These are phyloP conservation scores for Galagoides demidoff DNA, from an alignment of 2,797 vertebrate species.

Conservation along the genomic window DNA sequence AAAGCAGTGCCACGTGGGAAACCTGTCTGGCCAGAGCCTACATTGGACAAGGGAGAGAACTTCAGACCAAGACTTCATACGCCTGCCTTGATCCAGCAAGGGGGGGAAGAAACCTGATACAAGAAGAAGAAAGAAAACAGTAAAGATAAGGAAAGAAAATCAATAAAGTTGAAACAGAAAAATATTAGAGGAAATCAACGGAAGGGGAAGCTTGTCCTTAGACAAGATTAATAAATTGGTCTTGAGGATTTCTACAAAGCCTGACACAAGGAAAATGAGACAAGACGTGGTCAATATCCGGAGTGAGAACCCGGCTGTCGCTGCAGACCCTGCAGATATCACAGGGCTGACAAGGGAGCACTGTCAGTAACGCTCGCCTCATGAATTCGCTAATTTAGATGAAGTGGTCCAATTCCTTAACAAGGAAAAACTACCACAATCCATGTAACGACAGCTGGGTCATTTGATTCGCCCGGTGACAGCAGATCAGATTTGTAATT, in stretches of 20 bases:
- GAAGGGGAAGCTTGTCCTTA: conserved; percentile 14
- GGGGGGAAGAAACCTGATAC: not conserved
- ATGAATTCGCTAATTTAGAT: not conserved
- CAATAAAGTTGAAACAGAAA: conserved; percentile 26
- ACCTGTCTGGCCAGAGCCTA: not conserved
- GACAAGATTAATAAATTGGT: conserved; percentile 43
- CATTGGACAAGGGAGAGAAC: not conserved
- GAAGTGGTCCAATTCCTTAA: not conserved
- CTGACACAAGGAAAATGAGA: not conserved
- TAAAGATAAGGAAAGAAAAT: not conserved
- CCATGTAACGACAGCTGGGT: not conserved
- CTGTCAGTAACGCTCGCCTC: not conserved
- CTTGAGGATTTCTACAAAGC: conserved; percentile 47
- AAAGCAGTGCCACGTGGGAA: not conserved
- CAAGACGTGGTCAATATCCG: not conserved
- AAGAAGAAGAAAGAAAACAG: conserved; percentile 8
- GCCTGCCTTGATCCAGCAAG: not conserved
- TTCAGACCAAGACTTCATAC: not conserved
- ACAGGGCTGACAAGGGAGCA: not conserved
- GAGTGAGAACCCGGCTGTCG: not conserved
- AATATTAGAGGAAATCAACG: conserved; percentile 28
- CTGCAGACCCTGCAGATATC: not conserved
- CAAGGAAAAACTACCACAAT: not conserved
- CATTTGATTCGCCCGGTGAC: not conserved
- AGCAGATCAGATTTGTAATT: conserved; percentile 26